Base-by-base conservation (phyloP, 2,888 invertebrate genomes). In the Endomychus coccineus region DNA sequence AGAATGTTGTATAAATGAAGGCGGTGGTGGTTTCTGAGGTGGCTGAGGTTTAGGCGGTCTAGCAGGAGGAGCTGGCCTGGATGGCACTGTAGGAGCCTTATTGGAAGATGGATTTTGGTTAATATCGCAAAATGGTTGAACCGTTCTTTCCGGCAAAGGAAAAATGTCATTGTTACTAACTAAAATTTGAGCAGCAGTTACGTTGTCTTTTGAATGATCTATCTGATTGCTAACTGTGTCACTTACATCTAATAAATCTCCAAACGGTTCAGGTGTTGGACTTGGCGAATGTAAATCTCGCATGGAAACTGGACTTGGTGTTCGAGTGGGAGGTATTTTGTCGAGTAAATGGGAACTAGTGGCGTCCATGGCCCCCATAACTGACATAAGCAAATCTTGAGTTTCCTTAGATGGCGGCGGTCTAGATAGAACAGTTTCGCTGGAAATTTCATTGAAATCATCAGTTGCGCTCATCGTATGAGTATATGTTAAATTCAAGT, bases 291-390 rank as follows among this genome's bases (percentile, higher is more conserved):
- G 86, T 6, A 84, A 69, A 50, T 84, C 84, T 24, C 83, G 70
- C 69, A 85, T 83, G 6, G 87, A 80, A 0, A 88, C 83, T 0
- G 90, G 90, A 61, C 88, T 89, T 0, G 90, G 90, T 1, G 87
- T 86, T 46, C 89, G 75, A 1, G 88, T 89, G 3, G 81, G 85
- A 33, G 88, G 85, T 42, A 89, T 77, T 40, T 88, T 78, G 49
- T 88, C 86, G 36, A 90, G 64, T 34, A 91, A 67, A 56, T 87
- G 83, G 3, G 84, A 82, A 50, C 89, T 89, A 0, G 88, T 85
- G 31, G 86, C 85, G 56, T 91, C 88, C 79, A 90, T 78, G 36
- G 86, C 87, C 2, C 86, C 89, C 21, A 90, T 88, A 1, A 90
- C 89, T 17, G 84, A 85, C 48, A 83, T 73, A 29, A 90, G 80